Base-by-base conservation (phyloP, 2,888 invertebrate species). In the Campoplex nolae region DNA sequence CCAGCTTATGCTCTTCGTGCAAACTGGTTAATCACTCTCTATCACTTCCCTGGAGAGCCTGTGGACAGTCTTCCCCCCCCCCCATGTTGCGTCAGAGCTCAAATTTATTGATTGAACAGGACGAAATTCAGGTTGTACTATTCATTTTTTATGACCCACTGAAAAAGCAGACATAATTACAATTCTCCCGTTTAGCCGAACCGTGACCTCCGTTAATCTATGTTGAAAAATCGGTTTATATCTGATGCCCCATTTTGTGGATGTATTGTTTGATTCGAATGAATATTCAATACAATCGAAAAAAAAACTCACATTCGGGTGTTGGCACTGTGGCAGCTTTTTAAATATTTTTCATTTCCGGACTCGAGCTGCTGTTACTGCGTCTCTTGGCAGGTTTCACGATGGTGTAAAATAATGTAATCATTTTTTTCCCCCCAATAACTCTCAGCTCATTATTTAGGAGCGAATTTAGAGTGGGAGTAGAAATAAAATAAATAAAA, bases 11-110 rank as follows among this genome's bases (percentile, higher is more conserved):
- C 71, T 28, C 45, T n/a, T 7, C 42, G 18, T 51, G 82, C 65
- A 58, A 87, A 75, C 70, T 77, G 42, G 67, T 74, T 87, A 65
- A 84, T 82, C 68, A 83, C 78, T 68, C 32, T 38, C 76, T 71
- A 71, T 77, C 78, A 58, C 38, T 76, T 68, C 45, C 51, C 73
- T 28, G 48, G 35, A 51, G 32, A 77, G 48, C 35, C 35, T 51
- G 51, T 28, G 62, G 70, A 71, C 45, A 71, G 32, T 32, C 70
- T 58, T 28, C 45, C 23, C 42, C n/a, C 23, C 38, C 38, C 42
- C 9, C 42, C 45, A 51, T 75, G 45, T 28, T 75, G n/a, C 42
- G 65, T 70, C 35, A 4, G 6, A 35, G 71, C 38, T 48, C 78
- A 32, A 35, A 68, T 70, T 70, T 70, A 32, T 32, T 48, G 48